Conservation (phyloP, 2,797 vertebrate genomes). For the Oreochromis grahami region DNA sequence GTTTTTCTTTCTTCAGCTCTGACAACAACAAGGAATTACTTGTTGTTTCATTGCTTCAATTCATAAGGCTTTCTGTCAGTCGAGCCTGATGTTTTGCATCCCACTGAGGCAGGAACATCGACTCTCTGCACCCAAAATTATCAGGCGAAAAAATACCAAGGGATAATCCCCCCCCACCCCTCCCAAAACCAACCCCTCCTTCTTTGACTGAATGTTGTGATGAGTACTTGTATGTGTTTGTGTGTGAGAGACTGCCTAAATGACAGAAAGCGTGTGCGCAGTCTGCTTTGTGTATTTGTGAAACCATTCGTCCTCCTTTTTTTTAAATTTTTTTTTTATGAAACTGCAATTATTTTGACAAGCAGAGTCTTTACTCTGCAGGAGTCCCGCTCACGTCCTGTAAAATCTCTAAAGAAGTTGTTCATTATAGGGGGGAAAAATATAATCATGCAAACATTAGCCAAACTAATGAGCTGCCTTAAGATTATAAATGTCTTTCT, state of each 20-base stretch:
- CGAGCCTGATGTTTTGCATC: constrained; percentile 10
- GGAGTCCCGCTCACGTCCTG: not conserved
- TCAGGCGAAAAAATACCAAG: not conserved
- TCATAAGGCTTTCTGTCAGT: constrained; percentile 13
- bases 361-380: constrained; percentile 23
- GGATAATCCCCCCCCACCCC: constrained; percentile 13
- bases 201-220: not conserved
- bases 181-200: not conserved
- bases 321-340: not conserved
- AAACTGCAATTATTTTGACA: constrained; percentile 24
- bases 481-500: not conserved
- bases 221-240: constrained; percentile 1
- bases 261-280: not conserved
- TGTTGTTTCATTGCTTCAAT: not conserved
- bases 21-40: not conserved
- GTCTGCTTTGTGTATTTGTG: not conserved
- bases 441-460: constrained; percentile 6
- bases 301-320: not conserved
- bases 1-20: not conserved
- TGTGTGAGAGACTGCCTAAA: not conserved
- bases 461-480: not conserved
- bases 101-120: constrained; percentile 12
- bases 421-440: not conserved
- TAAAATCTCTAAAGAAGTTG: not conserved
- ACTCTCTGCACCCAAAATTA: constrained; percentile 23